Evolutionary conservation across 2,113 vertebrate genomes (phyloP).

Genomic region (Tupaia tana): DNA sequence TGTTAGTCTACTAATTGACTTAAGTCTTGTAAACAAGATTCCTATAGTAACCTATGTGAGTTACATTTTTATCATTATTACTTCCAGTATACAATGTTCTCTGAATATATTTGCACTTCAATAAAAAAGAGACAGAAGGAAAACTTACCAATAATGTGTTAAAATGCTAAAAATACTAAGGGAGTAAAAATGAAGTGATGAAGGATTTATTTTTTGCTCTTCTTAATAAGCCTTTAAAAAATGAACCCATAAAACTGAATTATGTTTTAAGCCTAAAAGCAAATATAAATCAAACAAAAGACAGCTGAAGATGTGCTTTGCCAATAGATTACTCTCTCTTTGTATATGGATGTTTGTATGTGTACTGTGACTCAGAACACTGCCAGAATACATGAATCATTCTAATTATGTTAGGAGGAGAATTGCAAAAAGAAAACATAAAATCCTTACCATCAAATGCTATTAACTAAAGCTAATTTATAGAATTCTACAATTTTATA

Average conservation of each 20-base stretch:
- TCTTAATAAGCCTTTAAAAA: slow-evolving; percentile 61
- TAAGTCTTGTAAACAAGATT: not conserved
- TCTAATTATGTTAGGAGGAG: slow-evolving; percentile 52
- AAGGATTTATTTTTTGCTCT: slow-evolving; percentile 45
- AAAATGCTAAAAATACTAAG: slow-evolving; percentile 21
- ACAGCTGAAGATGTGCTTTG: slow-evolving; percentile 59
- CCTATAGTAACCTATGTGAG: not conserved
- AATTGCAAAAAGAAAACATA: slow-evolving; percentile 15
- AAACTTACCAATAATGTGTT: not conserved
- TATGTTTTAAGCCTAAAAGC: slow-evolving; percentile 58
- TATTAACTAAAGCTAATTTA: slow-evolving; percentile 57
- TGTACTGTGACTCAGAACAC: not conserved
- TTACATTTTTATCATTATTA: slow-evolving; percentile 59
- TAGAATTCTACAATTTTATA: not conserved
- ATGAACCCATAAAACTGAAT: slow-evolving; percentile 63
- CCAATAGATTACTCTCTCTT: slow-evolving; percentile 66
- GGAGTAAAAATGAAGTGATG: slow-evolving; percentile 28
- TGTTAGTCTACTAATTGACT: not conserved
- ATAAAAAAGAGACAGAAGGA: not conserved
- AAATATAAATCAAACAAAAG: slow-evolving; percentile 65
- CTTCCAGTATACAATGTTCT: not conserved
- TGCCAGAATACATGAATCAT: slow-evolving; percentile 29
- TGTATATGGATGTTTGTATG: not conserved
- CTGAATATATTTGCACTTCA: not conserved
- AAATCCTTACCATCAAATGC: slow-evolving; percentile 42